Percentiles rank a stretch among this genome's conserved stretches.
These are phyloP conservation scores for Pyrrhia umbra DNA, from an alignment of 2,888 invertebrate genomes.

Conservation along the genomic window DNA sequence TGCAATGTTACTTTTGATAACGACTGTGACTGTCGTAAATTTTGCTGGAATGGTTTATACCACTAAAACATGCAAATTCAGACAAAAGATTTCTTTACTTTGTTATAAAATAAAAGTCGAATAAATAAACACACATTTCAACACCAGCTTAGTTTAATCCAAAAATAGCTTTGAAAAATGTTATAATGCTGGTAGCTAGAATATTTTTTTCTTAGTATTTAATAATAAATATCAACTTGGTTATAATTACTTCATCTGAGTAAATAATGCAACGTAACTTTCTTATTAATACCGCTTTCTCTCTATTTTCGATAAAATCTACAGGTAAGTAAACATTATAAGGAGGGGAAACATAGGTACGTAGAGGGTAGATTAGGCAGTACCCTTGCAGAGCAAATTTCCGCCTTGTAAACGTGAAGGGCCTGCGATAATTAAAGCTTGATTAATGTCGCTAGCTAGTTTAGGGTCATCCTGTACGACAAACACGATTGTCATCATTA, in stretches of 20 bases:
- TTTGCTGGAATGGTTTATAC: conserved; percentile 16
- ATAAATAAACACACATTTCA: background rate
- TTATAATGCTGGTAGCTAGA: background rate
- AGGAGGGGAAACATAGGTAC: conserved; percentile 37
- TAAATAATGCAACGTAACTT: conserved; percentile 10
- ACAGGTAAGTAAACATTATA: conserved; percentile 42
- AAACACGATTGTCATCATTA: conserved; percentile 52
- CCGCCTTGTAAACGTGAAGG: conserved; percentile 65
- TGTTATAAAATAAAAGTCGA: background rate
- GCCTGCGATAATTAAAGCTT: conserved; percentile 66
- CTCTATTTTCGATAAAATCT: conserved; percentile 51
- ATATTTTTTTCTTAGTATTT: no score
- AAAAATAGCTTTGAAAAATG: background rate
- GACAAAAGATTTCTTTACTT: conserved; percentile 8
- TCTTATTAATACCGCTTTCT: conserved; percentile 18
- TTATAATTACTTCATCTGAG: no score
- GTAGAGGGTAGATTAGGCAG: conserved; percentile 57
- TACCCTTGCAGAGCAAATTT: conserved; percentile 66
- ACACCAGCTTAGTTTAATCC: background rate
- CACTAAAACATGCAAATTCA: conserved; percentile 17
- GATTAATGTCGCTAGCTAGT: conserved; percentile 63
- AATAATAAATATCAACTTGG: no score
- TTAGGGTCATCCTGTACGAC: conserved; percentile 50
- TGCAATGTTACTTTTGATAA: conserved; percentile 38
- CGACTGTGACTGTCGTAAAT: conserved; percentile 25